Evolutionary conservation across 2,888 invertebrate species (phyloP).

Genomic region (Drosophila meridiana): DNA sequence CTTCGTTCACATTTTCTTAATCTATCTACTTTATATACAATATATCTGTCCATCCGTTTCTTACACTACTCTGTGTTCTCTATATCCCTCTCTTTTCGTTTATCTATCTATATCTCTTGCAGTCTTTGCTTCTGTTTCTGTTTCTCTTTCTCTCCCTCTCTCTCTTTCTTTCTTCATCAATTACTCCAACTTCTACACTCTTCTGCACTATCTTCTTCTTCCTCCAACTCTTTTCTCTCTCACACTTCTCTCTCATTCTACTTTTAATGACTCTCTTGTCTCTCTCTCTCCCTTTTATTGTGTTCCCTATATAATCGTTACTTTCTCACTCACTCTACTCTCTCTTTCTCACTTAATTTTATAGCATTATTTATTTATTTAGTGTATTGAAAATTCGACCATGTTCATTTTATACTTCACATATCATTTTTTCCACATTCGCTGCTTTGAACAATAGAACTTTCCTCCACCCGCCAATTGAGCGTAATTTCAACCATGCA

Average conservation of each 20-base stretch:
- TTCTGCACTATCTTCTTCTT: no score
- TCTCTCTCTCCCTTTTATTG: neutral
- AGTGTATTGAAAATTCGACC: conserved; percentile 23
- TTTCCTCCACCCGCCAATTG: conserved; percentile 20
- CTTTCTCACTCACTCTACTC: neutral
- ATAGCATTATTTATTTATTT: neutral
- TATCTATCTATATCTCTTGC: no score
- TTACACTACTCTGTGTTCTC: neutral
- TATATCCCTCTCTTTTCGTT: neutral
- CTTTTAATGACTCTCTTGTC: no score
- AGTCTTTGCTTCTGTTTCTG: no score
- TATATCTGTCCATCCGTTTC: no score
- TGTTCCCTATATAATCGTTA: no score
- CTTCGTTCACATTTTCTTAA: no score
- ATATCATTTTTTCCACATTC: conserved; percentile 15
- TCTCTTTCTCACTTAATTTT: neutral
- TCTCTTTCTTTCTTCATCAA: no score
- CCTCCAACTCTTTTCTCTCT: neutral
- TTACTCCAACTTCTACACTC: no score
- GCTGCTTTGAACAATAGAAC: conserved; percentile 27
- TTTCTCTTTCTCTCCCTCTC: neutral
- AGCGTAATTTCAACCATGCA: conserved; percentile 67
- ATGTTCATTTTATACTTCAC: neutral
- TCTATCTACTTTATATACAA: no score
- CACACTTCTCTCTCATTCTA: rapidly evolving